These are phyloP conservation scores for Eptesicus fuscus DNA, from an alignment of 2,113 vertebrate genomes.

Conservation along the genomic window DNA sequence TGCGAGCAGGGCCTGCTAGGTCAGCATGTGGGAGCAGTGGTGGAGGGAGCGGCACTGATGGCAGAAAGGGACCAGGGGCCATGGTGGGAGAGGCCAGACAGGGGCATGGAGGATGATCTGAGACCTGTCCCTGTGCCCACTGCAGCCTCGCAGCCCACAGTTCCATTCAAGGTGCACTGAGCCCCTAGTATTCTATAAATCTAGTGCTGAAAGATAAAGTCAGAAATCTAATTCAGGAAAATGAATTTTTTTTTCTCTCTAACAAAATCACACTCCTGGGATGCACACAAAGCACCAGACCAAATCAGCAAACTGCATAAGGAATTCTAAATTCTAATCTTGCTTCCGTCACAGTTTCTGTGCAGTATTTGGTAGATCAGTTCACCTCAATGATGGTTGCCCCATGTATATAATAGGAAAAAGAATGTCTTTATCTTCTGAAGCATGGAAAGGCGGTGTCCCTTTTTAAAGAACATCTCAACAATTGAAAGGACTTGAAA, in stretches of 20 bases:
- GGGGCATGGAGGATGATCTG: too few species aligned
- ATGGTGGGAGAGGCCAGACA: too few species aligned
- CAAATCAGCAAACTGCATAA: neutral
- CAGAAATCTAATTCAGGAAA: conserved; percentile 23
- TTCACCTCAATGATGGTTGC: neutral
- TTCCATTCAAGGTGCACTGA: too few species aligned
- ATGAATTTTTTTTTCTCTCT: neutral
- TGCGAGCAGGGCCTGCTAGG: too few species aligned
- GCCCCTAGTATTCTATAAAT: neutral
- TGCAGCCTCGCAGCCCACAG: too few species aligned
- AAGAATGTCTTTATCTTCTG: conserved; percentile 2
- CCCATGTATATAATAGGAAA: neutral
- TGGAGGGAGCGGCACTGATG: too few species aligned
- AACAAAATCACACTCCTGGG: conserved; percentile 6
- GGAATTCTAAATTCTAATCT: conserved; percentile 10
- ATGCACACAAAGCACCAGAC: neutral
- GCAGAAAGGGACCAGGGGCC: too few species aligned
- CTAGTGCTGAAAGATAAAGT: conserved; percentile 21
- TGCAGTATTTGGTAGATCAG: neutral
- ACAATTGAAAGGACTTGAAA: neutral
- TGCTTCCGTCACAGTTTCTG: neutral
- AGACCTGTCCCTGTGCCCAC: too few species aligned
- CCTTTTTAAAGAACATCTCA: neutral
- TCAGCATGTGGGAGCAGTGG: too few species aligned
- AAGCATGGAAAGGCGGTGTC: neutral